Evolutionary conservation across 1,140 invertebrate genomes (phyloP).

Genomic region (Penaeus chinensis): DNA sequence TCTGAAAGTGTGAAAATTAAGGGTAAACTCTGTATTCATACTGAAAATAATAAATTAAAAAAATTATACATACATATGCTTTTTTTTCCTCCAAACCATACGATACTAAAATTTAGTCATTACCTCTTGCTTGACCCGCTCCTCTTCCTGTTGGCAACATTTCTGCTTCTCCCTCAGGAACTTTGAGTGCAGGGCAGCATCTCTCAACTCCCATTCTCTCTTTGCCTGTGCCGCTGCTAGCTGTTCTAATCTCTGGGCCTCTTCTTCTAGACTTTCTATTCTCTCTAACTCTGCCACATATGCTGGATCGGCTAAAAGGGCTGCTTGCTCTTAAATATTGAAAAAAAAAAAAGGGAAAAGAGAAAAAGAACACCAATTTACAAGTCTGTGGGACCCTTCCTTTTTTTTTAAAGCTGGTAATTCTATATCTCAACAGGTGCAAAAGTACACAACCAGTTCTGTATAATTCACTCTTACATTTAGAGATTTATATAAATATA

Average conservation of each 20-base stretch:
- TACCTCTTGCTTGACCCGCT: conserved; percentile 45
- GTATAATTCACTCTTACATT: too few species aligned
- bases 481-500: too few species aligned
- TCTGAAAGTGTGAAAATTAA: too few species aligned
- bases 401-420: too few species aligned
- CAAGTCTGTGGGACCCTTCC: too few species aligned
- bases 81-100: background rate
- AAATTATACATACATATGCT: background rate
- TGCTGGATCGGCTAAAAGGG: conserved; percentile 24
- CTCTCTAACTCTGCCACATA: conserved; percentile 43
- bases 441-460: too few species aligned
- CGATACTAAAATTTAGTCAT: background rate
- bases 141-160: conserved; percentile 20
- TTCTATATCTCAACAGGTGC: too few species aligned
- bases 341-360: too few species aligned
- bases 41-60: too few species aligned
- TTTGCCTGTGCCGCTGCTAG: conserved; percentile 33
- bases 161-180: conserved; percentile 39
- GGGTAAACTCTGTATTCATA: too few species aligned
- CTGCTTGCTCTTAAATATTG: conserved; percentile 11
- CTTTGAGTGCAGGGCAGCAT: conserved; percentile 46
- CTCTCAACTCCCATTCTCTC: conserved; percentile 43
- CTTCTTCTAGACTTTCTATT: conserved; percentile 20
- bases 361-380: too few species aligned
- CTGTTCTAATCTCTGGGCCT: conserved; percentile 35